These are phyloP conservation scores for Meleagris gallopavo DNA, from an alignment of 2,113 vertebrate species.

Conservation along the genomic window DNA sequence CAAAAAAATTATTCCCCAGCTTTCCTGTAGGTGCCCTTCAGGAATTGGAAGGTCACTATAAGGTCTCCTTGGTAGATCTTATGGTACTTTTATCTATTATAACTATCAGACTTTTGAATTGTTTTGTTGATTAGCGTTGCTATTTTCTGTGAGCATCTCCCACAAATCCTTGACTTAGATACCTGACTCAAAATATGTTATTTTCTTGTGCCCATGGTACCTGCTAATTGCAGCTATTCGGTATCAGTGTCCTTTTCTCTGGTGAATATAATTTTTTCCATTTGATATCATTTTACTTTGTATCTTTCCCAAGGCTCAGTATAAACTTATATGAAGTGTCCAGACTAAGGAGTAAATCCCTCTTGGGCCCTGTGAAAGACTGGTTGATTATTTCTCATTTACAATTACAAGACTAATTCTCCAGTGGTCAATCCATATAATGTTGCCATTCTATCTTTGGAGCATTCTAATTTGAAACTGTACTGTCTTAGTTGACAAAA, in stretches of 20 bases:
- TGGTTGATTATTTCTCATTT: not conserved
- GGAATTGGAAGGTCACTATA: no score
- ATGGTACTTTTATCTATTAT: not conserved
- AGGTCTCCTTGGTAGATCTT: not conserved
- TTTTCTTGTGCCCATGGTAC: not conserved
- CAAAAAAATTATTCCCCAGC: no score
- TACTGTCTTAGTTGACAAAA: not conserved
- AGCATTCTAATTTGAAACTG: not conserved
- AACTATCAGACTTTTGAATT: not conserved
- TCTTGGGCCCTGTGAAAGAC: not conserved
- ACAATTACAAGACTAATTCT: not conserved
- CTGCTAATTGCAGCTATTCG: fast-evolving
- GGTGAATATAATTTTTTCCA: not conserved
- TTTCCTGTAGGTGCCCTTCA: no score
- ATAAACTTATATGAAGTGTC: not conserved
- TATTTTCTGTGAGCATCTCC: not conserved
- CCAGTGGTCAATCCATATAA: not conserved
- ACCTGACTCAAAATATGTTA: no score
- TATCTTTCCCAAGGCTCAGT: not conserved
- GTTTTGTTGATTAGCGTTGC: not conserved
- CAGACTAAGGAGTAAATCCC: not conserved
- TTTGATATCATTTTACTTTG: not conserved
- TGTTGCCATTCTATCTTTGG: not conserved
- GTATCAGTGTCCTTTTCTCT: not conserved
- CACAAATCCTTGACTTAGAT: not conserved